Conservation (phyloP, 2,797 vertebrate species). For the Molossus molossus region DNA sequence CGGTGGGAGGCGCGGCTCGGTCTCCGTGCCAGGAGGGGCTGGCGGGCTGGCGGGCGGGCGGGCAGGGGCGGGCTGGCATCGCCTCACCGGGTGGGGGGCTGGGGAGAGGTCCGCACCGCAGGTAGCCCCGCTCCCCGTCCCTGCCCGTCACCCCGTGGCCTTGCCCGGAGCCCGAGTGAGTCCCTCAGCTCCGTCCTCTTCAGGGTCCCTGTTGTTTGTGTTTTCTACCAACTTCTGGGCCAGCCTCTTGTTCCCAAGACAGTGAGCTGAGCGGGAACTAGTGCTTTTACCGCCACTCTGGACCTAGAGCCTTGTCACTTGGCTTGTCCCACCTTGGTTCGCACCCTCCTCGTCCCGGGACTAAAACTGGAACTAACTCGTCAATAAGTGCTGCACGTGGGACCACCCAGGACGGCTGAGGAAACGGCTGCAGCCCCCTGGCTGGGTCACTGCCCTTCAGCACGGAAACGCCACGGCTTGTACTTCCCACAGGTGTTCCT, state of each 20-base stretch:
- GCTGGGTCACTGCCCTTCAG: background rate
- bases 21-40: too few species aligned
- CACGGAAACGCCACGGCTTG: background rate
- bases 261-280: background rate
- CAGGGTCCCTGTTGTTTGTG: background rate
- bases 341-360: background rate
- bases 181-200: background rate
- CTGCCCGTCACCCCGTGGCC: background rate
- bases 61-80: background rate
- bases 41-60: too few species aligned
- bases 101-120: background rate
- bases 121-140: background rate
- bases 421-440: background rate
- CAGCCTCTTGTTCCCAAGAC: background rate
- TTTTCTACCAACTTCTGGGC: background rate
- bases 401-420: too few species aligned
- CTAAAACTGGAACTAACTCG: background rate
- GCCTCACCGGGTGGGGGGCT: background rate
- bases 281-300: background rate
- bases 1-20: too few species aligned
- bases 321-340: background rate
- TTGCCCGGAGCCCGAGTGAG: background rate
- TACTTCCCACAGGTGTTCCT: too few species aligned
- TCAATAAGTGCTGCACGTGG: background rate
- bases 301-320: background rate